Evolutionary conservation across 2,888 invertebrate genomes (phyloP), one percentile per base, ranked within the genome.

Genomic region (Oxycera nigricornis): DNA sequence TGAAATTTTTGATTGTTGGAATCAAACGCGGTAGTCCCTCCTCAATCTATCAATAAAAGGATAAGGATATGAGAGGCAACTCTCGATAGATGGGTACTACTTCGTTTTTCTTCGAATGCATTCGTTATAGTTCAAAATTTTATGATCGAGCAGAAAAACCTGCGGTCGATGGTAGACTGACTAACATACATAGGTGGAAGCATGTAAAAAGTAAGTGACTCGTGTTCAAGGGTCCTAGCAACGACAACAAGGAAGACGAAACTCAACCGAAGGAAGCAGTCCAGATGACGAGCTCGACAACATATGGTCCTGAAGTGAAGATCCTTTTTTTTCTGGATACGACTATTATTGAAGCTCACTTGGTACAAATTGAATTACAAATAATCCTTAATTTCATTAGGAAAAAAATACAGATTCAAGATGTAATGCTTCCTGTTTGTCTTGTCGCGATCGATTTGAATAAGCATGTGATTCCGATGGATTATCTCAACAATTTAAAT

Each of bases 221-320:
- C 75, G 75, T 75, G 73, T 75, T 73, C 65, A 41, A 55, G 52
- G 70, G 52, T 46, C 70, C 70, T 70, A 28, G 7, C 70, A 24
- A 55, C 20, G 22, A 70, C 52, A 31, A 70, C 17, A 52, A 70
- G 50, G 52, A 30, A 22, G 41, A 65, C 14, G 72, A 26, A 46
- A 59, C 72, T 46, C 67, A 11, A n/a, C 35, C 57, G 41, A 73
- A 57, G 30, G 62, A 73, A 62, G 62, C 57, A 73, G 67, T 62
- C 75, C 75, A 75, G 75, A 75, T 75, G 75, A 75, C 75, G 75
- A 65, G 7, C 62, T 46, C 17, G 20, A 55, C 67, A 55, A 62
- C 75, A 75, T 75, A 75, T 75, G 75, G 75, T 72, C 73, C 57
- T 61, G 30, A 70, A 46, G 55, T 73, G 70, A 17, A 22, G 24